A percentile compares a stretch with the other conserved stretches of the same genome.
Evolutionary conservation across 2,797 vertebrate species (phyloP).

Genomic region (Ctenosaura bakeri): DNA sequence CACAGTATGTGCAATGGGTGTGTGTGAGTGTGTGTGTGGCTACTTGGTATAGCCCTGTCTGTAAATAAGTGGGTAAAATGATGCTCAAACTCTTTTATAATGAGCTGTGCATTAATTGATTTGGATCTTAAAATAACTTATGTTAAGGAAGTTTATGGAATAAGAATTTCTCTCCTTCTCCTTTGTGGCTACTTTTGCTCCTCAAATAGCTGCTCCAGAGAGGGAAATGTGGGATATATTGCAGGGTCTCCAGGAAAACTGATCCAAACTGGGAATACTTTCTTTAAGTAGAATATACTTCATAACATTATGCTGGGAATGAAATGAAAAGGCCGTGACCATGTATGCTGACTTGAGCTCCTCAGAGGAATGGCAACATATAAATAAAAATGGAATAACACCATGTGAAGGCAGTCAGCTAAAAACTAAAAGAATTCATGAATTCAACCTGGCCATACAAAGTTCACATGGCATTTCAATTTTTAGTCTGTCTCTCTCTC

Average conservation of each 20-base stretch:
- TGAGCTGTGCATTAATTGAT: not conserved
- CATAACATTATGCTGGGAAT: not conserved
- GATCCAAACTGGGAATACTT: not conserved
- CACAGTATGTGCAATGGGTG: too few species aligned
- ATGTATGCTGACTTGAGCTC: too few species aligned
- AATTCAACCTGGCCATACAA: not conserved
- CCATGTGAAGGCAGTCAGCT: not conserved
- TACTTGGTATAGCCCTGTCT: too few species aligned
- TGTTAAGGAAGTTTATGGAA: not conserved
- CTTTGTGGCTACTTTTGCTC: too few species aligned
- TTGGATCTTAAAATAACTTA: not conserved
- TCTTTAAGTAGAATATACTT: not conserved
- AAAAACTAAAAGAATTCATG: not conserved
- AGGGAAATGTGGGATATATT: too few species aligned
- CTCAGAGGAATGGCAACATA: not conserved
- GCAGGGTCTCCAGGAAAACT: not conserved
- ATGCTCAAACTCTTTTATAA: not conserved
- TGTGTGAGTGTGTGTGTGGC: too few species aligned
- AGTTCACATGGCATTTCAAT: not conserved
- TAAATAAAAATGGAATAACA: not conserved
- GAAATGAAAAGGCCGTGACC: not conserved
- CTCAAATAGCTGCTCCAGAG: too few species aligned
- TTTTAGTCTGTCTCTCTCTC: not conserved
- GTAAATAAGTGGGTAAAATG: too few species aligned
- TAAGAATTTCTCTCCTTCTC: not conserved